These are phyloP conservation scores for Tragelaphus buxtoni DNA, from an alignment of 2,113 vertebrate species.

Conservation along the genomic window DNA sequence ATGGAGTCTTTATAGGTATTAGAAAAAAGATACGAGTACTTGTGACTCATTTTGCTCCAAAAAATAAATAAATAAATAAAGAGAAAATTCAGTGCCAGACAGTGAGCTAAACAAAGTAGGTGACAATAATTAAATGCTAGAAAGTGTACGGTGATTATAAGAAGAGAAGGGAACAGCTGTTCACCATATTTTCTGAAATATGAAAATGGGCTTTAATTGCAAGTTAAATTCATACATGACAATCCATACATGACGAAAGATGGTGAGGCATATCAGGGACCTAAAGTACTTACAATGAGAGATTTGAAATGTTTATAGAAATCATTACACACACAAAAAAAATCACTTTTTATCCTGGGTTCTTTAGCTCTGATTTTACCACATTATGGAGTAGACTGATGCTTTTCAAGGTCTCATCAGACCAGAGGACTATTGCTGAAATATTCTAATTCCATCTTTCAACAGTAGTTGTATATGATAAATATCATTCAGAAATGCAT, in stretches of 20 bases:
- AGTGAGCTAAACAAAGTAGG: neutral
- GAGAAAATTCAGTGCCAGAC: neutral
- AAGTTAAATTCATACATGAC: neutral
- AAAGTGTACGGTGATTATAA: neutral
- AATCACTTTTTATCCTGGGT: neutral
- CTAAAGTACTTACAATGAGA: neutral
- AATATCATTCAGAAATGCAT: neutral
- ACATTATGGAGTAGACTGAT: neutral
- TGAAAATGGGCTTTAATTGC: neutral
- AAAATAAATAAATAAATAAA: neutral
- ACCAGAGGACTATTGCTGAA: neutral
- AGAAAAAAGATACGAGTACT: neutral
- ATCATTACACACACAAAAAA: neutral
- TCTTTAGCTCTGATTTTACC: conserved; percentile 26
- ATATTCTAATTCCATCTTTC: neutral
- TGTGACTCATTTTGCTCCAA: neutral
- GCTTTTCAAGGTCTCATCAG: neutral
- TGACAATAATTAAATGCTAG: neutral
- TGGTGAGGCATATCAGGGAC: neutral
- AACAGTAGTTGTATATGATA: neutral
- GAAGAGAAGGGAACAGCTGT: conserved; percentile 4
- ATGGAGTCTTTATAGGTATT: neutral
- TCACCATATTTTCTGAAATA: conserved; percentile 6
- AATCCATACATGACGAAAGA: neutral
- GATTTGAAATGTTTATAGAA: neutral